phyloP scores from a whole-genome alignment of 2,888 invertebrate species.

The Lepeophtheirus nordmannii region DNA sequence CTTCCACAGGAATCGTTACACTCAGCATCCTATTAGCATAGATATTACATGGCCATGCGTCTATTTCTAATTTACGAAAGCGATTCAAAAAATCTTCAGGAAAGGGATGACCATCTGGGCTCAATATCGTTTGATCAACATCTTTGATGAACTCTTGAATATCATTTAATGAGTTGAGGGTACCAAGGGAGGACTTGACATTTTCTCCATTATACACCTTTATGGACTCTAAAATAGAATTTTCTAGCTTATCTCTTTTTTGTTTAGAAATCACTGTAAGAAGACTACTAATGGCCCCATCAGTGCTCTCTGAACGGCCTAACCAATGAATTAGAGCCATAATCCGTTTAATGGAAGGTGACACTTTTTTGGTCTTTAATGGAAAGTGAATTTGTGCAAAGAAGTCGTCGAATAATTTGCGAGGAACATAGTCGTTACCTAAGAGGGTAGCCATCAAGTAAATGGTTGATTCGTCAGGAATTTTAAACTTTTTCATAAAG shows the following conservation, averaged over 20 bases:
- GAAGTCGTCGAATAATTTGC: neutral
- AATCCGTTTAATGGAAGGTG: neutral
- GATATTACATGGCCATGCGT: neutral
- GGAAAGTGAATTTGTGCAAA: neutral
- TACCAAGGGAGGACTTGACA: neutral
- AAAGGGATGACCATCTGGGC: neutral
- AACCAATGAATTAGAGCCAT: neutral
- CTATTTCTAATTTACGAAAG: neutral
- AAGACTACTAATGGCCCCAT: neutral
- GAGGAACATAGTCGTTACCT: slow-evolving; percentile 68
- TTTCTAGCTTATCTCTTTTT: neutral
- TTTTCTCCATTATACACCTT: neutral
- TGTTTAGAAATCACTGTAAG: neutral
- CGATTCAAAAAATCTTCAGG: neutral
- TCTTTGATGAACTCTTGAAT: neutral
- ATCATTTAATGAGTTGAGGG: neutral
- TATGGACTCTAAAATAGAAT: neutral
- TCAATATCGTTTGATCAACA: neutral
- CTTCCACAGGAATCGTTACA: neutral
- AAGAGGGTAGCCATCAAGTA: slow-evolving; percentile 65
- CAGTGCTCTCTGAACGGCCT: neutral
- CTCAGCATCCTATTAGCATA: neutral
- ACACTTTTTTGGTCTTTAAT: neutral
- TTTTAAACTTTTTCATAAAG: slow-evolving; percentile 49
- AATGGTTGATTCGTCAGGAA: slow-evolving; percentile 47